phyloP scores from a whole-genome alignment of 2,797 vertebrate genomes.

The Cyclopterus lumpus region DNA sequence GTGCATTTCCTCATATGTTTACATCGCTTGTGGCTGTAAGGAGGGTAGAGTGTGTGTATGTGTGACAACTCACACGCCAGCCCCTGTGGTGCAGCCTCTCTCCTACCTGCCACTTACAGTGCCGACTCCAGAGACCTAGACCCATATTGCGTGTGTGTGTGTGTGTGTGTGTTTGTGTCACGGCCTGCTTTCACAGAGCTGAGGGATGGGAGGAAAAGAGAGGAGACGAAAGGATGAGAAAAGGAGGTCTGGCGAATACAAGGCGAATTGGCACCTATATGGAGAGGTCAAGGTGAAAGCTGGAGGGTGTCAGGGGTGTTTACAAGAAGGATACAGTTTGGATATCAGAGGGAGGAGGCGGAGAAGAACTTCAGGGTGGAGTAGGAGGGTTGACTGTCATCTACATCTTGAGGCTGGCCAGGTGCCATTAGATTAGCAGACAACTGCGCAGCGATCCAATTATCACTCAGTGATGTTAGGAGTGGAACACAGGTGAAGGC shows the following conservation, averaged over 20 bases:
- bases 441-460: slow-evolving; percentile 56
- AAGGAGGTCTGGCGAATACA: neutral
- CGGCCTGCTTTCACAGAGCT: slow-evolving; percentile 15
- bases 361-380: slow-evolving; percentile 12
- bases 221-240: slow-evolving; percentile 27
- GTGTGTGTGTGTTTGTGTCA: slow-evolving; percentile 7
- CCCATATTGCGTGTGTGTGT: slow-evolving; percentile 18
- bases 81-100: slow-evolving; percentile 36
- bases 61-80: slow-evolving; percentile 4
- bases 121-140: slow-evolving; percentile 32
- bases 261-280: neutral
- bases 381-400: slow-evolving; percentile 21
- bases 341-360: slow-evolving; percentile 4
- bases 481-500: slow-evolving; percentile 59
- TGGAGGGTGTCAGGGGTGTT: slow-evolving; percentile 16
- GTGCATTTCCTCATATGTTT: slow-evolving; percentile 53
- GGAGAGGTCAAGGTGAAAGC: slow-evolving; percentile 51
- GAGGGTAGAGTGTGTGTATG: slow-evolving; percentile 5
- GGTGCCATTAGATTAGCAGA: slow-evolving; percentile 63
- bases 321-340: slow-evolving; percentile 11
- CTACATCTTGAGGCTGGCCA: slow-evolving; percentile 50
- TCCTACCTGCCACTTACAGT: slow-evolving; percentile 45
- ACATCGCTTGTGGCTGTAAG: slow-evolving; percentile 41
- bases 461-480: slow-evolving; percentile 51
- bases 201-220: neutral